A percentile compares a stretch with the other conserved stretches of the same genome.
These are phyloP conservation scores for Nesogale talazaci DNA, from an alignment of 2,113 vertebrate genomes.

Conservation along the genomic window DNA sequence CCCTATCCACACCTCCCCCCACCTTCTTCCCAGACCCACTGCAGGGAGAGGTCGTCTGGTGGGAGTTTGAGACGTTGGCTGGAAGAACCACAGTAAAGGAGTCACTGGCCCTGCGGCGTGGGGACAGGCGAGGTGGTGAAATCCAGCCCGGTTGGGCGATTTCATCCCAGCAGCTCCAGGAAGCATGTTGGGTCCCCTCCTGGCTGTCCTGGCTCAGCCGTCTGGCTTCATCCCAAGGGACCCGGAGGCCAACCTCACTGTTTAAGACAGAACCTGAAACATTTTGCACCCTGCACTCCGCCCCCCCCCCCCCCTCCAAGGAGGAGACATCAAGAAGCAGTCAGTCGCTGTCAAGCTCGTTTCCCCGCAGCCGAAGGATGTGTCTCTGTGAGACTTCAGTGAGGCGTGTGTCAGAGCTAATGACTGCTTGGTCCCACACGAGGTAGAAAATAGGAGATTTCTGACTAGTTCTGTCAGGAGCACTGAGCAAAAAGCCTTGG, in stretches of 20 bases:
- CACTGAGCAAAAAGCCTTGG: neutral
- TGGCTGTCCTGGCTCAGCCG: too few relatives aligned
- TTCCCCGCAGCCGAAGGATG: neutral
- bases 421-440: neutral
- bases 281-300: too few relatives aligned
- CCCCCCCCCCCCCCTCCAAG: too few relatives aligned
- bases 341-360: neutral
- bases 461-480: constrained; percentile 27
- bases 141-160: neutral
- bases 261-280: too few relatives aligned
- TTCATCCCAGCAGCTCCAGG: neutral
- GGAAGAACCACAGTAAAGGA: neutral
- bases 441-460: constrained; percentile 30
- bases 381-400: neutral
- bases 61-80: too few relatives aligned
- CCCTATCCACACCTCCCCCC: too few relatives aligned
- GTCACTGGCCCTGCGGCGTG: too few relatives aligned
- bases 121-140: neutral
- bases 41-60: too few relatives aligned
- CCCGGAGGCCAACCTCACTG: neutral
- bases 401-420: neutral
- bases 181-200: neutral
- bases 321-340: too few relatives aligned
- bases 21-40: too few relatives aligned
- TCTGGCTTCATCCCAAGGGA: neutral